Conservation (phyloP, 2,888 invertebrate species). For the Aelia acuminata region DNA sequence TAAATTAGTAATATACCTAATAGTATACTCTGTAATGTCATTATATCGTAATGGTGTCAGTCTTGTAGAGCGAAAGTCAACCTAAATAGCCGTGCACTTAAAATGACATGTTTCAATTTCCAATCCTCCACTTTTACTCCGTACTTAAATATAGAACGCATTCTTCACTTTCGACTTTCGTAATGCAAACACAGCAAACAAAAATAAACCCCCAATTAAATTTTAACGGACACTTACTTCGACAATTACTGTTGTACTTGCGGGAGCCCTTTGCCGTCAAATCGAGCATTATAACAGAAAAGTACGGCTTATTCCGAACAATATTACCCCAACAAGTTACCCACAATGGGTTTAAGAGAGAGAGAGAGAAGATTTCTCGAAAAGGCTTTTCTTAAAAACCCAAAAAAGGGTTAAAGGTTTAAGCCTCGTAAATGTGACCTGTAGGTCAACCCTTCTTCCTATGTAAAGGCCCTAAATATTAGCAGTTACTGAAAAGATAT, state of each 20-base stretch:
- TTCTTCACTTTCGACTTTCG: constrained; percentile 7
- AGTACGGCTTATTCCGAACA: background rate
- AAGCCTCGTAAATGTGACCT: background rate
- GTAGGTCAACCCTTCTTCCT: background rate
- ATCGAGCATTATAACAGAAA: background rate
- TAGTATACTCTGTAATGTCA: background rate
- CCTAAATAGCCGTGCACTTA: background rate
- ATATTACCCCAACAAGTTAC: background rate
- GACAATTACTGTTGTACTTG: background rate
- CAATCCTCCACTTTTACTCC: background rate
- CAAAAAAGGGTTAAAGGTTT: background rate
- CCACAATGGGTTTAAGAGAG: background rate
- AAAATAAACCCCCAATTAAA: background rate
- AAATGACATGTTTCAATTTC: background rate
- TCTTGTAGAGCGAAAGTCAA: background rate
- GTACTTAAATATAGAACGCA: background rate
- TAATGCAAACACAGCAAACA: background rate
- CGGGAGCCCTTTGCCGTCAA: background rate
- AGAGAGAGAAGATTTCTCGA: too few relatives aligned
- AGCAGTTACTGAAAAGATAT: background rate
- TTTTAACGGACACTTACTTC: background rate
- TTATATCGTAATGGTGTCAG: background rate
- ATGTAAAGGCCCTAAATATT: background rate
- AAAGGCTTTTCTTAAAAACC: background rate
- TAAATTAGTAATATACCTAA: too few relatives aligned